Evolutionary conservation across 2,113 vertebrate genomes (phyloP).

Genomic region (Albula glossodonta): DNA sequence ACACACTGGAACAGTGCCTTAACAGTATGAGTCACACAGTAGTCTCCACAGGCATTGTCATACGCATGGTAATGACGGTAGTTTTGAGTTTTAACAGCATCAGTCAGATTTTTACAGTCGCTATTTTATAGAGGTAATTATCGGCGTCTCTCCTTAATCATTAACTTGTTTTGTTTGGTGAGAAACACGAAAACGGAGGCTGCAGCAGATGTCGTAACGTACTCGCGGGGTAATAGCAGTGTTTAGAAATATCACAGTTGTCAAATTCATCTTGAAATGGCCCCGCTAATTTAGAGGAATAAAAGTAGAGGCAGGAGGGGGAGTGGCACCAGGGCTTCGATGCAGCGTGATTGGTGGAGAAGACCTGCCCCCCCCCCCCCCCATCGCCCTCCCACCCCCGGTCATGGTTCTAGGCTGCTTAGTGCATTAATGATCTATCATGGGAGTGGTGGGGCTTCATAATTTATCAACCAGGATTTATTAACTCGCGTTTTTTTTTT

Average conservation of each 20-base stretch:
- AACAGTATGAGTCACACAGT: no score
- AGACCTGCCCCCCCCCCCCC: conserved; percentile 30
- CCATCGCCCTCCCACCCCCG: conserved; percentile 17
- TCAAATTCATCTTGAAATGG: conserved; percentile 28
- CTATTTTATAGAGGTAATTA: conserved; percentile 35
- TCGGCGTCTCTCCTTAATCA: conserved; percentile 34
- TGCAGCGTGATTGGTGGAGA: conserved; percentile 25
- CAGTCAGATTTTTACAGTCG: neutral
- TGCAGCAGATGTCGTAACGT: conserved; percentile 8
- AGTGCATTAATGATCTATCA: conserved; percentile 61
- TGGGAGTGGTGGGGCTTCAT: conserved; percentile 52
- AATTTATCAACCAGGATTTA: conserved; percentile 65
- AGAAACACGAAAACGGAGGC: conserved; percentile 26
- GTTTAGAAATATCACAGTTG: conserved; percentile 33
- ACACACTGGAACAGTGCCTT: no score
- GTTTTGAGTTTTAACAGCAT: neutral
- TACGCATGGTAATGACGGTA: neutral
- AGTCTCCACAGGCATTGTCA: neutral
- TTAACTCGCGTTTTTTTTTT: conserved; percentile 56
- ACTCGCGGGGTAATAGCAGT: conserved; percentile 14
- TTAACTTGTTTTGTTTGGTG: conserved; percentile 25
- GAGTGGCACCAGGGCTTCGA: conserved; percentile 11
- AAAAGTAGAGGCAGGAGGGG: neutral
- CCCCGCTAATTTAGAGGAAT: neutral
- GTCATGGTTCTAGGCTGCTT: conserved; percentile 48